Evolutionary conservation across 2,113 vertebrate genomes (phyloP).

Genomic region (Lynx canadensis): DNA sequence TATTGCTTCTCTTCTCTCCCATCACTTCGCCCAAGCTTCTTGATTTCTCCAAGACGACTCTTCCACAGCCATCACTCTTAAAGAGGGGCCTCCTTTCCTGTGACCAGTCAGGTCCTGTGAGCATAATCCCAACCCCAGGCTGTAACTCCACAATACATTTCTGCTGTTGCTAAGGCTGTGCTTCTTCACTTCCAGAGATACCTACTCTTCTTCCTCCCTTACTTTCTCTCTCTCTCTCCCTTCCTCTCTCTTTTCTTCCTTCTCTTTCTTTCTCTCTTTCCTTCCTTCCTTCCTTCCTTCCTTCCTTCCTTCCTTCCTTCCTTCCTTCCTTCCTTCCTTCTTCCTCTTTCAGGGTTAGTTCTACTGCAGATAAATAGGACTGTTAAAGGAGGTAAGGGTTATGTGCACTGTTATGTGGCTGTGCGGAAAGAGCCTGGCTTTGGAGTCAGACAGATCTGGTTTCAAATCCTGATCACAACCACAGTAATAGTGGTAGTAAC

Average conservation of each 20-base stretch:
- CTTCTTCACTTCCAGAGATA: neutral
- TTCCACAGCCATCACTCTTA: neutral
- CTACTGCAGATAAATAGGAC: neutral
- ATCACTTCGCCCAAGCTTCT: neutral
- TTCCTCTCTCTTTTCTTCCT: too few species aligned
- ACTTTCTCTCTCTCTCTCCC: neutral
- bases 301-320: too few species aligned
- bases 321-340: neutral
- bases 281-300: neutral
- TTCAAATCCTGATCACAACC: constrained; percentile 1
- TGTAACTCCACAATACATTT: neutral
- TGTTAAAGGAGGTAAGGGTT: neutral
- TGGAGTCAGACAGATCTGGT: neutral
- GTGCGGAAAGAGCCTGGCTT: neutral
- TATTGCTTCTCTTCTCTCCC: neutral
- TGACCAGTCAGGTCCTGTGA: neutral
- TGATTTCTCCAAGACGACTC: neutral
- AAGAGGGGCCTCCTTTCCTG: neutral
- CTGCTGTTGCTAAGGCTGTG: neutral
- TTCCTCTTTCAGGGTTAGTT: neutral
- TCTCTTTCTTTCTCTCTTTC: neutral
- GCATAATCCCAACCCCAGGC: neutral
- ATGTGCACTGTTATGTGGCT: neutral
- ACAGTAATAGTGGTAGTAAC: neutral
- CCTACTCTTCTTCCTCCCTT: too few species aligned